Conservation (phyloP, 2,113 vertebrate species). For the Crotalus viridis region DNA sequence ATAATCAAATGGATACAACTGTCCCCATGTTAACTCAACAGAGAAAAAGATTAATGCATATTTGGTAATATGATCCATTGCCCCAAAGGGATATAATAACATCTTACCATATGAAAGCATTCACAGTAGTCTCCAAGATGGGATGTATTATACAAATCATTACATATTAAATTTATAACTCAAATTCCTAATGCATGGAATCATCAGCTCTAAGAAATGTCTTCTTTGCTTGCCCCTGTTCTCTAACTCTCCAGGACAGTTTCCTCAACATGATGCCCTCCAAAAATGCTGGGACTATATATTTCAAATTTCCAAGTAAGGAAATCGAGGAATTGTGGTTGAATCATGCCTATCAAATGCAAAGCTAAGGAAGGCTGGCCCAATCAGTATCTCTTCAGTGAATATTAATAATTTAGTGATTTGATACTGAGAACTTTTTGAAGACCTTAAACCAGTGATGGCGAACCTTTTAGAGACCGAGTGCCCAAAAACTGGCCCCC, state of each 20-base stretch:
- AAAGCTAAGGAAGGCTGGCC: background rate
- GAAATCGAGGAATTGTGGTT: background rate
- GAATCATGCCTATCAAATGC: background rate
- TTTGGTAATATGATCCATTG: background rate
- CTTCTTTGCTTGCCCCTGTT: background rate
- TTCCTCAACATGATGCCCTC: background rate
- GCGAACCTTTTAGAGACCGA: no score
- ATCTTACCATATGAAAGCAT: background rate
- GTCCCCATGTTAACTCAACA: background rate
- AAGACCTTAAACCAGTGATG: background rate
- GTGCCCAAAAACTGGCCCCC: no score
- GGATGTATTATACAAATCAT: background rate
- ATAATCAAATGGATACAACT: background rate
- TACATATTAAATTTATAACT: background rate
- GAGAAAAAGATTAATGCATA: background rate
- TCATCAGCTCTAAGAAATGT: background rate
- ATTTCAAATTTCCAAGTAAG: background rate
- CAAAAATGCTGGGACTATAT: background rate
- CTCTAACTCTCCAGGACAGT: background rate
- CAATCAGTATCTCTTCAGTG: background rate
- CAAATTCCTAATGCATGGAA: background rate
- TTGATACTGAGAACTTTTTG: background rate
- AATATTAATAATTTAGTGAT: background rate
- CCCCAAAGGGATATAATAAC: background rate
- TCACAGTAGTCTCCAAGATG: background rate